A percentile compares a stretch with the other conserved stretches of the same genome.
Evolutionary conservation across 2,797 vertebrate genomes (phyloP).

Genomic region (Dendrocincla tyrannina): DNA sequence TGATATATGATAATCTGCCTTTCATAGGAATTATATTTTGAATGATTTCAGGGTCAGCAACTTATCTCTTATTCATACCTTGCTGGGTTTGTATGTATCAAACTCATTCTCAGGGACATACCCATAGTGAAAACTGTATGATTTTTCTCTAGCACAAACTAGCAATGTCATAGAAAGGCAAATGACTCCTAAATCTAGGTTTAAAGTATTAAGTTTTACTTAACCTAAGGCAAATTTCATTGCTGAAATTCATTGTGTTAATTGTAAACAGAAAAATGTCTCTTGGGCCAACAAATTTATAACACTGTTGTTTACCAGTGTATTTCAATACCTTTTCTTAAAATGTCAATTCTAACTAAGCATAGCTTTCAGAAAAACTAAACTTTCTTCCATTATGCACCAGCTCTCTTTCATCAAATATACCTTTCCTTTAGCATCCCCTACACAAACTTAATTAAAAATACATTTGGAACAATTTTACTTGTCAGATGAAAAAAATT

Average conservation of each 20-base stretch:
- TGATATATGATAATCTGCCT: not conserved
- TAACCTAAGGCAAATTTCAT: constrained; percentile 46
- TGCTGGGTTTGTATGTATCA: not conserved
- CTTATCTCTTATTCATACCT: not conserved
- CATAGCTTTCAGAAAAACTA: not conserved
- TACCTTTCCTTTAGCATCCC: not conserved
- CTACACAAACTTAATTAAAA: not conserved
- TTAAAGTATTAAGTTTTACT: constrained; percentile 34
- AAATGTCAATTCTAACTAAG: constrained; percentile 6
- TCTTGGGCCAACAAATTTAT: constrained; percentile 30
- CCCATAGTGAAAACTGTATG: not conserved
- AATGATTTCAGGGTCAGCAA: not conserved
- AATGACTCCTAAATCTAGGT: not conserved
- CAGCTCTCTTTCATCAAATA: not conserved
- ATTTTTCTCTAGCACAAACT: not conserved
- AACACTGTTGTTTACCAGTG: not conserved
- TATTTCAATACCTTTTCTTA: not conserved
- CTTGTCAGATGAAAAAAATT: not conserved
- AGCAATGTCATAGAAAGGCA: not conserved
- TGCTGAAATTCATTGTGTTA: constrained; percentile 50
- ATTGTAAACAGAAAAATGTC: constrained; percentile 52
- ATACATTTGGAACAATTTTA: not conserved
- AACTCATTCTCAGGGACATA: not conserved
- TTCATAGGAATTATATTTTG: not conserved
- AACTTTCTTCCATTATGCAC: not conserved